A percentile compares a stretch with the other conserved stretches of the same genome.
These are phyloP conservation scores for Anguilla obscura DNA, from an alignment of 2,797 vertebrate species.

Conservation along the genomic window DNA sequence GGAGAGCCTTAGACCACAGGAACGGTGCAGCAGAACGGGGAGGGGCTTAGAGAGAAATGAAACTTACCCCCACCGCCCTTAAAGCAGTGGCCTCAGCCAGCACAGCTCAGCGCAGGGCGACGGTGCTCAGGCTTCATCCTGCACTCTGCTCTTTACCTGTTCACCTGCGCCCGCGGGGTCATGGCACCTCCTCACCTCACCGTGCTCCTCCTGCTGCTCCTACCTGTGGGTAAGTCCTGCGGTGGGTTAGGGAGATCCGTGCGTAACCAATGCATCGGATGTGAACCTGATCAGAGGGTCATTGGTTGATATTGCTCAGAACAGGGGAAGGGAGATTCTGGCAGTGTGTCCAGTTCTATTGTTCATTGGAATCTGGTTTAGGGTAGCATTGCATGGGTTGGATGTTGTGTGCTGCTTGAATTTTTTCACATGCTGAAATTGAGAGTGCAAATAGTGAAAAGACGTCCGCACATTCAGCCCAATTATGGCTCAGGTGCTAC, in stretches of 20 bases:
- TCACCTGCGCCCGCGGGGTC: background rate
- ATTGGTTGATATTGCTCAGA: background rate
- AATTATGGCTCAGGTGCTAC: too few relatives aligned
- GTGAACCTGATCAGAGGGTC: background rate
- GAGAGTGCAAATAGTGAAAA: too few relatives aligned
- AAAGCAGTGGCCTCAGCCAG: background rate
- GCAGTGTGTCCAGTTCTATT: too few relatives aligned
- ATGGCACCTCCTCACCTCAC: background rate
- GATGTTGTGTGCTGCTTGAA: background rate
- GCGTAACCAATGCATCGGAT: background rate
- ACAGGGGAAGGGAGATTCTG: background rate
- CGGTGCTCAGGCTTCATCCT: background rate
- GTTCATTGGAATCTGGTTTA: too few relatives aligned
- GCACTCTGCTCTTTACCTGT: background rate
- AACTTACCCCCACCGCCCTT: background rate
- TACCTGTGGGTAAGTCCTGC: background rate
- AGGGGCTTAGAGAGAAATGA: constrained; percentile 15
- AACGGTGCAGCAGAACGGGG: background rate
- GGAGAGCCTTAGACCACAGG: background rate
- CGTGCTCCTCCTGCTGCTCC: background rate
- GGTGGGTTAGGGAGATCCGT: background rate
- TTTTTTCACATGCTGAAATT: background rate
- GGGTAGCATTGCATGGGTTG: too few relatives aligned
- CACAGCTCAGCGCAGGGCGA: background rate
- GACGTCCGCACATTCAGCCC: too few relatives aligned